Evolutionary conservation across 1,140 invertebrate species (phyloP).

Genomic region (Acromyrmex charruanus): DNA sequence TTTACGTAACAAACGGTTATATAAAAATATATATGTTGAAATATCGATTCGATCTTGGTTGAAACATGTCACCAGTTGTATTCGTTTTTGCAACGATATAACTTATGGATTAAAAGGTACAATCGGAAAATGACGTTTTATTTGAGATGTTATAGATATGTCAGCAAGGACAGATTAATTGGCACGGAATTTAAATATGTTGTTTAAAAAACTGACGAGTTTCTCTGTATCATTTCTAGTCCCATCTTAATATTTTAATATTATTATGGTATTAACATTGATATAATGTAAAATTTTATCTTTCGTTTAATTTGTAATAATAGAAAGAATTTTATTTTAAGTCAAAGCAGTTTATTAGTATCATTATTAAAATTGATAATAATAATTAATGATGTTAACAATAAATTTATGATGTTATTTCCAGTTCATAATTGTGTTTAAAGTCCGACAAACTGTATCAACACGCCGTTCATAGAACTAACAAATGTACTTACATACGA

Average conservation of each 20-base stretch:
- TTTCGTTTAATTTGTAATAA: background rate
- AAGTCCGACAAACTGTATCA: too few relatives aligned
- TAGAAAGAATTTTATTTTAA: too few relatives aligned
- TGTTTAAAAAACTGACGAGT: background rate
- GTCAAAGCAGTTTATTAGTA: too few relatives aligned
- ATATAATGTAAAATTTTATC: background rate
- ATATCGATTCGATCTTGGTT: constrained; percentile 21
- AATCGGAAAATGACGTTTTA: background rate
- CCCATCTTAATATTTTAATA: background rate
- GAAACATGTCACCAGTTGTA: constrained; percentile 9
- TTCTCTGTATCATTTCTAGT: background rate
- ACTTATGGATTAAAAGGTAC: background rate
- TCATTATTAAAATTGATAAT: too few relatives aligned
- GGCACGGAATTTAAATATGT: constrained; percentile 8
- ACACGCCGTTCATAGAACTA: too few relatives aligned
- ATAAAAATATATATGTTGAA: constrained; percentile 3
- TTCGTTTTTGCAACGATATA: constrained; percentile 11
- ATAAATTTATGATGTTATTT: too few relatives aligned
- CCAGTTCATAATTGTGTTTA: too few relatives aligned
- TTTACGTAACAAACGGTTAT: constrained; percentile 13
- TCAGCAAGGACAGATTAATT: constrained; percentile 5
- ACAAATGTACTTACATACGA: too few relatives aligned
- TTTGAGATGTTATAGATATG: background rate
- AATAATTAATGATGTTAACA: too few relatives aligned
- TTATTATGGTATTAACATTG: background rate